Percentiles rank a stretch among this genome's conserved stretches.
Evolutionary conservation across 2,113 vertebrate species (phyloP).

Genomic region (Brienomyrus longianalis): DNA sequence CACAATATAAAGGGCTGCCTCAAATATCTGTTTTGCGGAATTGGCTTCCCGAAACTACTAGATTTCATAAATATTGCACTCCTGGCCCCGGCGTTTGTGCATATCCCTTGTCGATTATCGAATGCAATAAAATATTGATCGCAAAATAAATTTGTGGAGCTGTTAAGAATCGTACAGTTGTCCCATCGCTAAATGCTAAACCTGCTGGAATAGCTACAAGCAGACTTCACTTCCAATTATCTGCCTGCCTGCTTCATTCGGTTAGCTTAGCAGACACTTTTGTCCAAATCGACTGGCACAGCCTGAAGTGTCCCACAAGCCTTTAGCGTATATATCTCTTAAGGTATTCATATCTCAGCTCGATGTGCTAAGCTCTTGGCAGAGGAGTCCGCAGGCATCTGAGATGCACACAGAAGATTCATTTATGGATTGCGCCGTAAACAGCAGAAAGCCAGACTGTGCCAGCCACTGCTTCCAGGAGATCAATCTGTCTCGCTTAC

Average conservation of each 20-base stretch:
- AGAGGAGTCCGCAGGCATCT: background rate
- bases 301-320: background rate
- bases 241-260: background rate
- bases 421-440: conserved; percentile 29
- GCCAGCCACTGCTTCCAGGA: conserved; percentile 18
- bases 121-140: conserved; percentile 8
- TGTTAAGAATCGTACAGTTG: background rate
- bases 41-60: background rate
- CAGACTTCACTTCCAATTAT: conserved; percentile 4
- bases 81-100: background rate
- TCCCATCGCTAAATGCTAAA: background rate
- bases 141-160: background rate
- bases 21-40: background rate
- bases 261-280: background rate
- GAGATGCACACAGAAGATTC: conserved; percentile 6
- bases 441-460: conserved; percentile 29
- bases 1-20: background rate
- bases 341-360: background rate
- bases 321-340: background rate
- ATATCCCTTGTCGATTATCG: background rate
- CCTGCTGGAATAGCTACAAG: background rate
- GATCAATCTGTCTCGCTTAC: conserved; percentile 36
- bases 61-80: background rate
- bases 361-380: background rate
- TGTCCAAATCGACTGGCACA: background rate